phyloP scores from a whole-genome alignment of 2,888 invertebrate genomes.

The Volucella zonaria region DNA sequence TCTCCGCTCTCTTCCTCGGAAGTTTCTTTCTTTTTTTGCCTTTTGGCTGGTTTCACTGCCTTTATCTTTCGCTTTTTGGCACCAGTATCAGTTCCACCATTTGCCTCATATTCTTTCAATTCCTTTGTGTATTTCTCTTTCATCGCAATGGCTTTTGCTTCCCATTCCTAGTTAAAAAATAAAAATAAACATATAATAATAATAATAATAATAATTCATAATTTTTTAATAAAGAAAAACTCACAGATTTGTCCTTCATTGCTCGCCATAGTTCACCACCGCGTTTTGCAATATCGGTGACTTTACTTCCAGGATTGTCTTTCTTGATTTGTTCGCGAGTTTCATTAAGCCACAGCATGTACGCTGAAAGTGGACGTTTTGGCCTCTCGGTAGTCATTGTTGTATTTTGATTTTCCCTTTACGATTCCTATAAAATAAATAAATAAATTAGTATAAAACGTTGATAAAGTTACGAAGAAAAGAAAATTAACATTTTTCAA shows the following conservation, averaged over 20 bases:
- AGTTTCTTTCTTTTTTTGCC: constrained; percentile 86
- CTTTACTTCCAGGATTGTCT: constrained; percentile 94
- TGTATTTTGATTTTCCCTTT: not conserved
- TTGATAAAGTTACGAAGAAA: too few species aligned
- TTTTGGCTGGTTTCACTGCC: constrained; percentile 81
- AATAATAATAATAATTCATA: not conserved
- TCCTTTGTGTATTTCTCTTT: constrained; percentile 95
- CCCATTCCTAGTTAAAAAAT: constrained; percentile 89
- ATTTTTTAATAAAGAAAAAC: constrained; percentile 76
- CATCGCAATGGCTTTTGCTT: constrained; percentile 92
- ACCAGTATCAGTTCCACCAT: constrained; percentile 87
- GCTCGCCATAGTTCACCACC: constrained; percentile 98
- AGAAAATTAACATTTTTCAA: too few species aligned
- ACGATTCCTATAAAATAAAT: too few species aligned
- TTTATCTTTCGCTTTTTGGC: constrained; percentile 85
- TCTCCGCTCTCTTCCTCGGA: constrained; percentile 87
- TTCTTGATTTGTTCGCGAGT: constrained; percentile 93
- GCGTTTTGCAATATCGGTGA: constrained; percentile 96
- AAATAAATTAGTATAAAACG: too few species aligned
- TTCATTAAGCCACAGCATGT: constrained; percentile 97
- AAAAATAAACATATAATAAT: too few species aligned
- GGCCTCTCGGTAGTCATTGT: constrained; percentile 93
- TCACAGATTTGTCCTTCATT: constrained; percentile 92
- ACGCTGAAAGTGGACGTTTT: constrained; percentile 95
- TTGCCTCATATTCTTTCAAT: constrained; percentile 94